Evolutionary conservation across 1,140 invertebrate species (phyloP).

Genomic region (Meloidogyne chitwoodi): DNA sequence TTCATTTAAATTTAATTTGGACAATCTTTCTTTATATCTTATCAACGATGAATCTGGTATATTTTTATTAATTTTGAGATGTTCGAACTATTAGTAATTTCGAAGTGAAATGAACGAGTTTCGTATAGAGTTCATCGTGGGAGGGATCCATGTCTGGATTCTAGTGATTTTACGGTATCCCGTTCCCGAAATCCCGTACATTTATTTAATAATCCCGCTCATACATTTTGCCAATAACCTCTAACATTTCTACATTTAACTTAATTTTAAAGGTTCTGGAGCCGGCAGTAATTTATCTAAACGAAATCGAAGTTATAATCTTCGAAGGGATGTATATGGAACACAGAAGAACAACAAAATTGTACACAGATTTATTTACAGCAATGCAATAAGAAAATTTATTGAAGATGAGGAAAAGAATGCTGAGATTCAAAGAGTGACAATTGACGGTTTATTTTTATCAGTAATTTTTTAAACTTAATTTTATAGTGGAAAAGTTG

Average conservation of each 20-base stretch:
- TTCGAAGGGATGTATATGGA: not conserved
- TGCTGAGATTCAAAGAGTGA: not conserved
- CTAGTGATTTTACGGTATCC: no score
- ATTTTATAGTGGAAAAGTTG: not conserved
- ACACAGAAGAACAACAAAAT: not conserved
- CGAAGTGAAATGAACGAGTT: no score
- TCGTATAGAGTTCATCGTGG: no score
- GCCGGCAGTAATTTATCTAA: not conserved
- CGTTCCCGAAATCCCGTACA: no score
- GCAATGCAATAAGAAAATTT: not conserved
- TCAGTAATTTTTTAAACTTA: no score
- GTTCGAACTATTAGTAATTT: no score
- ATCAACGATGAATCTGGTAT: constrained; percentile 41
- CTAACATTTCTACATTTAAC: no score
- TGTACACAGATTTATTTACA: not conserved
- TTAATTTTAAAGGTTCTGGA: not conserved
- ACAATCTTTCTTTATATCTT: constrained; percentile 26
- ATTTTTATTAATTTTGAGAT: not conserved
- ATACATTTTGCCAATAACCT: no score
- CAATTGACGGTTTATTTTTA: not conserved
- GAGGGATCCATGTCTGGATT: no score
- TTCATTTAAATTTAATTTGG: not conserved
- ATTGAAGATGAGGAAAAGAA: not conserved
- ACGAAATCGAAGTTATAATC: not conserved
- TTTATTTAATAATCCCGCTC: no score